Evolutionary conservation across 2,113 vertebrate genomes (phyloP), one percentile per base, ranked within the genome.

Genomic region (Symphodus melops): DNA sequence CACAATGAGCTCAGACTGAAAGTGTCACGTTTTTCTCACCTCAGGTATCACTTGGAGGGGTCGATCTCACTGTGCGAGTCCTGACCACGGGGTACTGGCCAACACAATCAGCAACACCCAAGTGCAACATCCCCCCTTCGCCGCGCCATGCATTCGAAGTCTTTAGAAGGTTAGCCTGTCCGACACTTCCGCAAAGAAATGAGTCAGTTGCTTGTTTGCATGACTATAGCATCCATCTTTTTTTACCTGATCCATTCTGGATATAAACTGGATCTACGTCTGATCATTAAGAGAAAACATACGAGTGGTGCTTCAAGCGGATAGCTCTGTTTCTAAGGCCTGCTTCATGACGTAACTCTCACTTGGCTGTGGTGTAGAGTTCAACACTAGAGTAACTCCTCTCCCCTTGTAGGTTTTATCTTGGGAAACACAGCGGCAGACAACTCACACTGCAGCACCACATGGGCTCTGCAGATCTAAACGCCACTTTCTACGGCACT

Each of bases 21-120:
- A 62, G 1, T 70, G 79, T 42, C 41, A 14, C 85, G 58, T 54
- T 16, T 74, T 59, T 63, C 14, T 46, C 33, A 84, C 64, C 11
- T 9, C 62, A 99, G 98, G 96, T 97, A 25, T 97, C 97, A 74
- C 95, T 99, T 87, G 96, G 96, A 75, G 98, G 98, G 65, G 98
- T 99, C 75, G 98, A 99, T 92, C 96, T 99, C 80, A 99, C 97
- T 33, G 98, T 99, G 65, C 94, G 98, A 84, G 98, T 99, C 78
- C 93, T 99, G 86, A 99, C 98, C 23, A 99, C 98, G 55, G 98
- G 98, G 72, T 99, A 99, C 87, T 99, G 98, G 98, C 98, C 98
- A 74, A 99, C 97, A 64, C 98, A 99, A 89, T 98, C 98, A 79
- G 97, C 98, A 88, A 99, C 98, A 92, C 98, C 97, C 92, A 99